Evolutionary conservation across 1,140 invertebrate species (phyloP), one percentile per base, ranked within the genome.

Genomic region (Trigoniulus corallinus): DNA sequence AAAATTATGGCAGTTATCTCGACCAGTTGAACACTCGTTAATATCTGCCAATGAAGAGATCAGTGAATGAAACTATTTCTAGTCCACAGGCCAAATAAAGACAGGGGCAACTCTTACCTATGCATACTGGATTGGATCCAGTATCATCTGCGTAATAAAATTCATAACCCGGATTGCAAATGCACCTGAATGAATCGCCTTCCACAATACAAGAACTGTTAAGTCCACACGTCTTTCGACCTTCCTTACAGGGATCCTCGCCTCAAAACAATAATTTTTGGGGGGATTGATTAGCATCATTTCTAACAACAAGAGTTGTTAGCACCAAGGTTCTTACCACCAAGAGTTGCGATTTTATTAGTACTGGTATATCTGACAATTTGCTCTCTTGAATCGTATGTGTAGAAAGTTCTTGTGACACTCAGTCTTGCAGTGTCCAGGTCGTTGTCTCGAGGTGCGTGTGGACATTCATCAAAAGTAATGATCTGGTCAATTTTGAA

Each of bases 321-420:
- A n/a, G n/a, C n/a, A n/a, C n/a, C n/a, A n/a, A n/a, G n/a, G 15
- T 12, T 22, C 47, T 59, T 63, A 75, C 74, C 71, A 39, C 77
- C 77, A 3, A 79, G 62, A 4, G 75, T 72, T 1, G 72, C 72
- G 45, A 92, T 75, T 66, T 87, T 89, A 54, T 79, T 85, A 26
- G 82, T 81, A 58, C 82, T 77, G 23, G 85, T 87, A 63, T 84
- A 91, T 57, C 91, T 72, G 3, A 92, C 74, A 54, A 93, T 88
- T 47, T 82, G 76, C 59, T 92, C 84, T 24, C 71, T 73, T 0
- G 65, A 67, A 61, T 86, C 82, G 61, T 82, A 89, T 10, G 76
- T 76, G 23, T 89, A 80, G 53, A 82, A 82, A 59, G 84, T 84
- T 58, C 85, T 81, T 1, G 75, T 75, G 29, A 83, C 77, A 64